Conservation (phyloP, 2,888 invertebrate genomes). For the Romanomermis culicivorax region DNA sequence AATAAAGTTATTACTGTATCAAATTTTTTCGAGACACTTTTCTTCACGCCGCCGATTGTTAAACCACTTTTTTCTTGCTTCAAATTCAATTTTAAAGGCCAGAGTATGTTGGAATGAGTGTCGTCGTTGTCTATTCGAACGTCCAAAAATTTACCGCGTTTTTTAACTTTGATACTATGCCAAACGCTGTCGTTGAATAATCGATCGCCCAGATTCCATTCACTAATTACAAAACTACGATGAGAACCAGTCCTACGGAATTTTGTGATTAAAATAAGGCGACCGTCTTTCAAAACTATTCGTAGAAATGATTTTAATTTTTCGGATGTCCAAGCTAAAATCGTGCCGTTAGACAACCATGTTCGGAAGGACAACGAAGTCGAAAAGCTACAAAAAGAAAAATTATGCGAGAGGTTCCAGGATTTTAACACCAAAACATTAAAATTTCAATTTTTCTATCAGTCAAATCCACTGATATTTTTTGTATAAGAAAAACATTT, state of each 20-base stretch:
- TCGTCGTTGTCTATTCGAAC: background rate
- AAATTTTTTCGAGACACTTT: background rate
- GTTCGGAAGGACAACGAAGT: slow-evolving; percentile 5
- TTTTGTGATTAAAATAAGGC: background rate
- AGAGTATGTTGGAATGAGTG: background rate
- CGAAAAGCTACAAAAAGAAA: background rate
- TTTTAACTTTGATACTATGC: slow-evolving; percentile 2
- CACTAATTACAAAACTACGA: background rate
- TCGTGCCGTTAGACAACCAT: background rate
- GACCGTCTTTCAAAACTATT: background rate
- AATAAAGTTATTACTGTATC: too few species aligned
- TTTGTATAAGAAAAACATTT: too few species aligned
- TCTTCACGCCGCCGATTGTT: background rate
- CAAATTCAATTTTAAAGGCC: background rate
- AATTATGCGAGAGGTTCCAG: too few species aligned
- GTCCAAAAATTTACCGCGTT: background rate
- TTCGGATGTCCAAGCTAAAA: slow-evolving; percentile 4
- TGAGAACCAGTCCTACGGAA: slow-evolving; percentile 1
- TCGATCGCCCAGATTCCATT: background rate
- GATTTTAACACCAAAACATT: too few species aligned
- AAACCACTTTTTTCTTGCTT: background rate
- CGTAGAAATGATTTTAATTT: background rate
- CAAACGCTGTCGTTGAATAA: background rate
- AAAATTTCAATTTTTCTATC: too few species aligned
- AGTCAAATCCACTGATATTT: too few species aligned